A percentile compares a stretch with the other conserved stretches of the same genome.
Evolutionary conservation across 2,888 invertebrate genomes (phyloP).

Genomic region (Drosophila kanekoi): DNA sequence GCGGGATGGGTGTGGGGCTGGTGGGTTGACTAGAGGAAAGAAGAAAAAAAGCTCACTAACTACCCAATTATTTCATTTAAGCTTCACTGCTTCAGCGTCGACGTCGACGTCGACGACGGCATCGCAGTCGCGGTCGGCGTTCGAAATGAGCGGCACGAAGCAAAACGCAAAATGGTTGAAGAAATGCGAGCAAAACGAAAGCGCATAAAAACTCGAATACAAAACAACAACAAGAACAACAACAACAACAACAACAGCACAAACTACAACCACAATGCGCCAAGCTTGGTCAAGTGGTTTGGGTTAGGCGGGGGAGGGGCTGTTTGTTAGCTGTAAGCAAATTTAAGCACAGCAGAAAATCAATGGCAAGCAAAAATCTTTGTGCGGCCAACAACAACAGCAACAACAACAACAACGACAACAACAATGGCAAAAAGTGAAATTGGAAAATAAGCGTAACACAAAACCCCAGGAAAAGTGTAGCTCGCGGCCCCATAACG

Average conservation of each 20-base stretch:
- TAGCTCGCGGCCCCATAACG: slow-evolving; percentile 47
- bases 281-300: slow-evolving; percentile 64
- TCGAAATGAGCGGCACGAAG: slow-evolving; percentile 26
- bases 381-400: slow-evolving; percentile 34
- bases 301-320: slow-evolving; percentile 3
- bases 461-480: slow-evolving; percentile 74
- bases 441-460: slow-evolving; percentile 84
- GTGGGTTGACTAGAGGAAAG: not conserved
- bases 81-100: slow-evolving; percentile 77
- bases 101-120: slow-evolving; percentile 18
- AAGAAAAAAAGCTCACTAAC: slow-evolving; percentile 69
- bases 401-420: slow-evolving; percentile 23
- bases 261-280: slow-evolving; percentile 47
- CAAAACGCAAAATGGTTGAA: slow-evolving; percentile 59
- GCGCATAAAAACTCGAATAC: slow-evolving; percentile 33
- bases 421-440: slow-evolving; percentile 63
- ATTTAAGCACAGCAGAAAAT: slow-evolving; percentile 74
- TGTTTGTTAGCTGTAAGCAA: slow-evolving; percentile 70
- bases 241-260: slow-evolving; percentile 26
- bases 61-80: slow-evolving; percentile 84
- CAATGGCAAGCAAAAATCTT: slow-evolving; percentile 67
- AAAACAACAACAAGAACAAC: slow-evolving; percentile 11
- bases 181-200: slow-evolving; percentile 62
- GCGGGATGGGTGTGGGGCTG: not conserved
- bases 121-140: slow-evolving; percentile 5